Evolutionary conservation across 1,140 invertebrate species (phyloP).

Genomic region (Tenebrio molitor): DNA sequence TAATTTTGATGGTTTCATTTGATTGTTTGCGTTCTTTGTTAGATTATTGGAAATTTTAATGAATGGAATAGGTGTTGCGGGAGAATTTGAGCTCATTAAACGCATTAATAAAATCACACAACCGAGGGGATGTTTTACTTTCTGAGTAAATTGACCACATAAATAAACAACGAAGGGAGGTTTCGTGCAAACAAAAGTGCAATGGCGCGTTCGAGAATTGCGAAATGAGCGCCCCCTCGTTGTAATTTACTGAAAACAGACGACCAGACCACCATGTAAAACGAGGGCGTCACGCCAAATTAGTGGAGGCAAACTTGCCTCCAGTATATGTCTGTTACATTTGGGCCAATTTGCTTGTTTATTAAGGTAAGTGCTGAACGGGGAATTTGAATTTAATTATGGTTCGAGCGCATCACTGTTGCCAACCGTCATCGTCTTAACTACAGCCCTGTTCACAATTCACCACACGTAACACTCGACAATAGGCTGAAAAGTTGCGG

Average conservation of each 20-base stretch:
- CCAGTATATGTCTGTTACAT: conserved; percentile 48
- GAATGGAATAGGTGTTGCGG: too few relatives aligned
- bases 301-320: conserved; percentile 54
- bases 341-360: conserved; percentile 55
- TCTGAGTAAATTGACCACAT: conserved; percentile 12
- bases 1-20: too few relatives aligned
- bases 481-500: too few relatives aligned
- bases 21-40: too few relatives aligned
- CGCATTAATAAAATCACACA: too few relatives aligned
- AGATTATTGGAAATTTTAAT: too few relatives aligned
- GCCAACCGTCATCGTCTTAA: conserved; percentile 29
- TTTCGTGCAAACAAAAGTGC: conserved; percentile 31
- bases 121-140: too few relatives aligned
- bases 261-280: conserved; percentile 38
- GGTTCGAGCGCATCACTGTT: conserved; percentile 32
- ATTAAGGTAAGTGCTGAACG: conserved; percentile 50
- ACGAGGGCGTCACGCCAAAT: conserved; percentile 52
- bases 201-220: conserved; percentile 23
- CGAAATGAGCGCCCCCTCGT: conserved; percentile 31
- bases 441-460: neutral
- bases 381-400: conserved; percentile 48
- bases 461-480: too few relatives aligned
- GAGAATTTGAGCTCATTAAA: too few relatives aligned
- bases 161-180: conserved; percentile 14
- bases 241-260: conserved; percentile 36